Percentiles rank a stretch among this genome's conserved stretches.
Conservation (phyloP, 2,113 vertebrate species). For the Psephotus haematonotus region DNA sequence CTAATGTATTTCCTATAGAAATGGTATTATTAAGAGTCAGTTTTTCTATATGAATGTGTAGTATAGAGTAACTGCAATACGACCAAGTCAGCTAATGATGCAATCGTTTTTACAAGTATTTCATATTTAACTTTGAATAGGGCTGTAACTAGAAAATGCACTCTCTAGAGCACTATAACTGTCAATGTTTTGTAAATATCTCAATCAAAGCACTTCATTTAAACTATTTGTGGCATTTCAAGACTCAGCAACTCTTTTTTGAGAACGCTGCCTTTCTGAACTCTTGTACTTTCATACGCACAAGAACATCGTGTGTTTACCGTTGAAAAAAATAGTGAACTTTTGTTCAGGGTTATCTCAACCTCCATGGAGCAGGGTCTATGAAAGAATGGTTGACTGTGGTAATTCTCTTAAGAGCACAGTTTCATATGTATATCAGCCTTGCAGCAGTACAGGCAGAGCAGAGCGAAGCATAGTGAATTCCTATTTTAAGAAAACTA, state of each 20-base stretch:
- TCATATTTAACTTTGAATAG: neutral
- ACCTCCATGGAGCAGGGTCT: neutral
- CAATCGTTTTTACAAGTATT: neutral
- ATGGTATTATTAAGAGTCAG: neutral
- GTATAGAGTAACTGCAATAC: neutral
- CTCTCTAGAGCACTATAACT: neutral
- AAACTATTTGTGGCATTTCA: neutral
- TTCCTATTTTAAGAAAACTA: neutral
- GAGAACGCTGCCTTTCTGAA: neutral
- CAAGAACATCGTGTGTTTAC: neutral
- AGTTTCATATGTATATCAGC: neutral
- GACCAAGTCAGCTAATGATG: neutral
- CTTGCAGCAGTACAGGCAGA: neutral
- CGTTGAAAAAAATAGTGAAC: neutral
- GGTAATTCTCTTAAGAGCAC: neutral
- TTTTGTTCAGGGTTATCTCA: neutral
- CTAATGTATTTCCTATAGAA: neutral
- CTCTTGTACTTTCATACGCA: neutral
- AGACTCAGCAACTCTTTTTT: neutral
- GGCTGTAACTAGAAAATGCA: neutral
- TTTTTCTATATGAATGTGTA: neutral
- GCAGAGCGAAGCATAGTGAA: neutral
- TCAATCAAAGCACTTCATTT: neutral
- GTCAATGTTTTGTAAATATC: neutral
- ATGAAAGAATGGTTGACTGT: neutral